phyloP scores from a whole-genome alignment of 2,888 invertebrate species.

The Ormia ochracea region DNA sequence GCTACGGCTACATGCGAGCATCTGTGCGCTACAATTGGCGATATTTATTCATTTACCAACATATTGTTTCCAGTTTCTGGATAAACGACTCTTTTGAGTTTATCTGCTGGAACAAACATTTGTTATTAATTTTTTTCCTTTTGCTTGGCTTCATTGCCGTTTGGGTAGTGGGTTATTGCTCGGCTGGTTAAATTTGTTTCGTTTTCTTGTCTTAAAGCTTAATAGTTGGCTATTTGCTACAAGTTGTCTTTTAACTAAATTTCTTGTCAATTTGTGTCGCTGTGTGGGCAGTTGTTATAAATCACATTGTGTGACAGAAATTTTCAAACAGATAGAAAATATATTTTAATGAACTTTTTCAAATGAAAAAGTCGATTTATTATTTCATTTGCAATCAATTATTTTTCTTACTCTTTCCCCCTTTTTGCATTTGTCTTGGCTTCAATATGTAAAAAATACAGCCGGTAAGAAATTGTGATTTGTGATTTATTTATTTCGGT shows the following conservation, averaged over 20 bases:
- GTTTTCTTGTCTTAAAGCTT: background rate
- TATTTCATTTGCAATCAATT: background rate
- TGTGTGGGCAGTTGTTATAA: constrained; percentile 63
- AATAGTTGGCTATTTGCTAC: constrained; percentile 59
- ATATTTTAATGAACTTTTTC: constrained; percentile 52
- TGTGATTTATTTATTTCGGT: background rate
- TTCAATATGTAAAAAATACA: background rate
- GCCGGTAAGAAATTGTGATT: background rate
- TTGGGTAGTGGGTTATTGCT: constrained; percentile 27
- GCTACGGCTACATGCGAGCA: too few relatives aligned
- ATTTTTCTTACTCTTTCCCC: background rate
- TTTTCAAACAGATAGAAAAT: constrained; percentile 45
- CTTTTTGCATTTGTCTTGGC: background rate
- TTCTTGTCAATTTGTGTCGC: constrained; percentile 63
- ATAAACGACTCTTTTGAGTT: constrained; percentile 25
- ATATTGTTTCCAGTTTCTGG: background rate
- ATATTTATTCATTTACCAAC: background rate
- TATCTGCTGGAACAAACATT: constrained; percentile 14
- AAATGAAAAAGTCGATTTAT: constrained; percentile 32
- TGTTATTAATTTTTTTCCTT: background rate
- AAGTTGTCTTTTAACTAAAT: constrained; percentile 62
- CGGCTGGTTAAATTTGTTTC: constrained; percentile 19
- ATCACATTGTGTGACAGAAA: constrained; percentile 57
- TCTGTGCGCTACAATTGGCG: constrained; percentile 5
- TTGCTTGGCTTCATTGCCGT: background rate